Percentiles rank a stretch among this genome's conserved stretches.
Evolutionary conservation across 2,113 vertebrate species (phyloP).

Genomic region (Anthoscopus minutus): DNA sequence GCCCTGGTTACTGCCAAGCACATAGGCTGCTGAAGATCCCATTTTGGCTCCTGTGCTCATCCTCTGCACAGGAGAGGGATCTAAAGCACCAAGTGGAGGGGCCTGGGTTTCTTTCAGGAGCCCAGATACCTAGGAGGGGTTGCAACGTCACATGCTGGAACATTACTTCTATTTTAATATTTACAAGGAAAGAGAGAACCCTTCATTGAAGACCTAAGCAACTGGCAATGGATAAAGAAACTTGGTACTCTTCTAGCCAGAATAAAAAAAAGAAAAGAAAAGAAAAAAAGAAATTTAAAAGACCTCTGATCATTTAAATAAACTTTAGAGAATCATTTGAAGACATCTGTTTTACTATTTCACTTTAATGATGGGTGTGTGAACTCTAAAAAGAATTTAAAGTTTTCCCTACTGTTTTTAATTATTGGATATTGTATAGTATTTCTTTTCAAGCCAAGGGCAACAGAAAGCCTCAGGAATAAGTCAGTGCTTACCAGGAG

Average conservation of each 20-base stretch:
- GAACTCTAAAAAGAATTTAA: not conserved
- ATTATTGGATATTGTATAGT: not conserved
- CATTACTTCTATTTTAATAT: not conserved
- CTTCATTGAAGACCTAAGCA: not conserved
- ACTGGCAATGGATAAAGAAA: not conserved
- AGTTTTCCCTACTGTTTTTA: not conserved
- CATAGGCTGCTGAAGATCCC: not conserved
- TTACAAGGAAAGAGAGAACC: not conserved
- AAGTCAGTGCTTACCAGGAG: not conserved
- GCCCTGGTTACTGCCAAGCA: not conserved
- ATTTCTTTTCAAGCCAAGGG: not conserved
- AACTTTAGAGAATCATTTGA: not conserved
- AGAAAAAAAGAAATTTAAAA: not conserved
- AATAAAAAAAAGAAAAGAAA: not conserved
- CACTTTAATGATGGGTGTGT: not conserved
- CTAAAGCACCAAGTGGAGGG: not conserved
- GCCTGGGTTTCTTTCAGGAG: not conserved
- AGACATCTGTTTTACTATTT: conserved; percentile 19
- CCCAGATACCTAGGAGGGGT: not conserved
- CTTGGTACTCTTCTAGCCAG: not conserved
- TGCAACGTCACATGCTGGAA: not conserved
- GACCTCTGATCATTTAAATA: not conserved
- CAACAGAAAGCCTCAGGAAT: not conserved
- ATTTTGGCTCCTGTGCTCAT: not conserved
- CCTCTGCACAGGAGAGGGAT: not conserved